These are phyloP conservation scores for Aphodius granarius DNA, from an alignment of 2,888 invertebrate genomes.

Conservation along the genomic window DNA sequence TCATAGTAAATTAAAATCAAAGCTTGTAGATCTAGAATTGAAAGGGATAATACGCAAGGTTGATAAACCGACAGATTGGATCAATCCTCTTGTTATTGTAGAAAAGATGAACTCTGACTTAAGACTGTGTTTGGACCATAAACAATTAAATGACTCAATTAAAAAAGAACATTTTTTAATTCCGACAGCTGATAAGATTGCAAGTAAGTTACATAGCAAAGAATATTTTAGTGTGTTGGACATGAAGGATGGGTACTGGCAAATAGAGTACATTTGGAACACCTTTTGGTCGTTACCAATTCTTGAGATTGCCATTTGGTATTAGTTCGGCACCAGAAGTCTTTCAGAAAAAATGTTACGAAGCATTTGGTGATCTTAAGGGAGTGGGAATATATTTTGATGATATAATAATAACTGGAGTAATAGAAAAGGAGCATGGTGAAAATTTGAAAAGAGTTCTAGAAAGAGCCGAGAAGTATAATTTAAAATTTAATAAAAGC, in stretches of 20 bases:
- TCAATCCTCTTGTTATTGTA: constrained; percentile 13
- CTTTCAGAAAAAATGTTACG: constrained; percentile 40
- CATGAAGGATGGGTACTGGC: no score
- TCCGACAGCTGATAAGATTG: constrained; percentile 34
- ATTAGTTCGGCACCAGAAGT: no score
- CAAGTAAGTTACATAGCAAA: constrained; percentile 31
- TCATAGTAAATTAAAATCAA: background rate
- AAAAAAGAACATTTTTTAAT: constrained; percentile 33
- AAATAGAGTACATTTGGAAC: no score
- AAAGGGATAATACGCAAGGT: background rate
- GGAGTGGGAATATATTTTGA: constrained; percentile 43
- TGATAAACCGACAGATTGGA: constrained; percentile 1
- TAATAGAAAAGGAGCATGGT: constrained; percentile 35
- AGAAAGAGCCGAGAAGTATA: constrained; percentile 32
- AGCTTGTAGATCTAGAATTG: background rate
- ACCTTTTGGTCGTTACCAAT: constrained; percentile 40
- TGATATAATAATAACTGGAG: constrained; percentile 35
- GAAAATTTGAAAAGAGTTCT: constrained; percentile 35
- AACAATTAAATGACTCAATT: constrained; percentile 11
- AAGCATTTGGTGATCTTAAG: constrained; percentile 42
- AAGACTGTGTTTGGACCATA: constrained; percentile 16
- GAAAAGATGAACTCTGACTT: constrained; percentile 7
- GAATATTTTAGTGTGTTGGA: constrained; percentile 36
- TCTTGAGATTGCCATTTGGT: constrained; percentile 31
- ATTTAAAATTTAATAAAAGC: constrained; percentile 40